These are phyloP conservation scores for Halocynthia roretzi DNA, from an alignment of 23 tunicate species.

Conservation along the genomic window DNA sequence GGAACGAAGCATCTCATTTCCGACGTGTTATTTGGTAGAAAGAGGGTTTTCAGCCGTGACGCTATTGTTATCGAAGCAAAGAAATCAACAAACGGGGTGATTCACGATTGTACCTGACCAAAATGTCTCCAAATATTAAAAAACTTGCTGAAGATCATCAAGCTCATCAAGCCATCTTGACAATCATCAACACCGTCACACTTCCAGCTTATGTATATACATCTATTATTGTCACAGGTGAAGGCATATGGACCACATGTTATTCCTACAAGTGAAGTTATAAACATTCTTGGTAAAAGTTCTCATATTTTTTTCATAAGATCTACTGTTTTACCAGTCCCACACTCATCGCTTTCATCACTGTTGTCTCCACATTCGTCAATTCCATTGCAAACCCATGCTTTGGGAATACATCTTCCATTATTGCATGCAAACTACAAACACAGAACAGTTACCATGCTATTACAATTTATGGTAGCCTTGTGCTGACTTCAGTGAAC, in stretches of 20 bases:
- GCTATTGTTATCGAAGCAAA: no score
- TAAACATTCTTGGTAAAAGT: no score
- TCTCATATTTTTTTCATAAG: not conserved
- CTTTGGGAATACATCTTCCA: slow-evolving; percentile 44
- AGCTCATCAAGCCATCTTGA: slow-evolving; percentile 55
- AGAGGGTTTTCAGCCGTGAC: no score
- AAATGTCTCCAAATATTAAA: no score
- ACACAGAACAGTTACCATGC: not conserved
- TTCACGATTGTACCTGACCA: no score
- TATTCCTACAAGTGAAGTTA: not conserved
- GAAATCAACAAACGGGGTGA: no score
- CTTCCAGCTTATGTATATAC: slow-evolving; percentile 41
- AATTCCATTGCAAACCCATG: slow-evolving; percentile 60
- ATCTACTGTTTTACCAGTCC: not conserved
- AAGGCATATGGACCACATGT: slow-evolving; percentile 53
- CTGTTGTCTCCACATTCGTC: slow-evolving; percentile 68
- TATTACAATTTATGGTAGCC: not conserved
- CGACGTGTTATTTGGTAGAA: no score
- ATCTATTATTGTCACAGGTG: slow-evolving; percentile 49
- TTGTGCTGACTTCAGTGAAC: not conserved
- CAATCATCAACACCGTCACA: slow-evolving; percentile 87
- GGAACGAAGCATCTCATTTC: no score
- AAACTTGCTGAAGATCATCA: no score
- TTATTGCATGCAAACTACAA: slow-evolving; percentile 67
- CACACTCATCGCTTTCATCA: slow-evolving; percentile 16